phyloP scores from a whole-genome alignment of 2,113 vertebrate species.

The Leucosticte australis region DNA sequence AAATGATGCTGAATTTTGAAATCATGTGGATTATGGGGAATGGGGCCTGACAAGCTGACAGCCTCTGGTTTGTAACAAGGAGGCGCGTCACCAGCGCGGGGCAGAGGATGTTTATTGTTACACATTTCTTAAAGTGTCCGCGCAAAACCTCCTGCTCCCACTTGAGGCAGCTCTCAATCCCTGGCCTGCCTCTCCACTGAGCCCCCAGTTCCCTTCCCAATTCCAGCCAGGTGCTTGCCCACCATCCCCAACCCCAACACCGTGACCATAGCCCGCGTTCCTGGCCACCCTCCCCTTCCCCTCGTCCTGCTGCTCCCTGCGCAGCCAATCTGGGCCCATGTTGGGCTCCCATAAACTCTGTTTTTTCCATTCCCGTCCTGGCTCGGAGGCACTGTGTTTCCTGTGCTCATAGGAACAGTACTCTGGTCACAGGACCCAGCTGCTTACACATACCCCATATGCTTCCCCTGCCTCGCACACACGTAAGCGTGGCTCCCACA shows the following conservation, averaged over 20 bases:
- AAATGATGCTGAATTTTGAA: slow-evolving; percentile 81
- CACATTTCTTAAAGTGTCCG: slow-evolving; percentile 76
- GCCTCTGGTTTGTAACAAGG: slow-evolving; percentile 87
- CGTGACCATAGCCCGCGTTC: background rate
- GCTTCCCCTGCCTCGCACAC: slow-evolving; percentile 62
- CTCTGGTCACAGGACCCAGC: slow-evolving; percentile 70
- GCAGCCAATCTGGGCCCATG: slow-evolving; percentile 58
- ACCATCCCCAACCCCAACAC: background rate
- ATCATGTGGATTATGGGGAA: slow-evolving; percentile 84
- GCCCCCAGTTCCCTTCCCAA: background rate
- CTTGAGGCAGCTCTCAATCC: slow-evolving; percentile 36
- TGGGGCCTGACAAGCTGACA: slow-evolving; percentile 84
- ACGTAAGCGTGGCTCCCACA: slow-evolving; percentile 57
- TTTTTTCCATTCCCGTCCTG: slow-evolving; percentile 66
- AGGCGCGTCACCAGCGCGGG: slow-evolving; percentile 74
- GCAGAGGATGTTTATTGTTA: slow-evolving; percentile 83
- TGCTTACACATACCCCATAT: slow-evolving; percentile 67
- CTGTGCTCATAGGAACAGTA: slow-evolving; percentile 65
- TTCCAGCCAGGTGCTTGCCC: fast-evolving
- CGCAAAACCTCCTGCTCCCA: slow-evolving; percentile 62
- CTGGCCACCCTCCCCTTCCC: slow-evolving; percentile 50
- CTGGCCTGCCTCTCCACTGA: background rate
- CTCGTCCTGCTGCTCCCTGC: slow-evolving; percentile 18
- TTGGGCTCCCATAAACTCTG: slow-evolving; percentile 67
- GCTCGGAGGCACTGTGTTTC: slow-evolving; percentile 62